Conservation (phyloP, 1,140 invertebrate genomes). For the Anastrepha obliqua region DNA sequence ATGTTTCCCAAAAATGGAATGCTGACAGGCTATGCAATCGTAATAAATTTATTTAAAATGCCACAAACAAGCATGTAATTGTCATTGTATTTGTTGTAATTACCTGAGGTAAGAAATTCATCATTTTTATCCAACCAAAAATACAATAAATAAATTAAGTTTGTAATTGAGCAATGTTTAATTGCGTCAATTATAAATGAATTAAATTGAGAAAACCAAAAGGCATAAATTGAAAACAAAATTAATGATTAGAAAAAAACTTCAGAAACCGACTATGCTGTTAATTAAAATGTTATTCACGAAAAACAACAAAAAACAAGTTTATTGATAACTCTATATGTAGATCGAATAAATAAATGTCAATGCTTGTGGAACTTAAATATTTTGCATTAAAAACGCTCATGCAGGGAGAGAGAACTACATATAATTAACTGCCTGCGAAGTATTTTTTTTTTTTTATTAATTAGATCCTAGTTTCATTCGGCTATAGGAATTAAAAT, state of each 20-base stretch:
- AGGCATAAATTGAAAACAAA: not conserved
- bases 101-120: slow-evolving; percentile 16
- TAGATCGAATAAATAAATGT: too few species aligned
- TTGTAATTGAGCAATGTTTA: slow-evolving; percentile 43
- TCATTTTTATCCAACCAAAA: slow-evolving; percentile 1
- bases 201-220: not conserved
- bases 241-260: not conserved
- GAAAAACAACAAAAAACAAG: not conserved
- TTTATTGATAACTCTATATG: too few species aligned
- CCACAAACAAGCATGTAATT: slow-evolving; percentile 14
- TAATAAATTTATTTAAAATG: slow-evolving; percentile 16
- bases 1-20: not conserved
- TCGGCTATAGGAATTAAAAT: too few species aligned
- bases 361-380: too few species aligned
- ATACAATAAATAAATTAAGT: not conserved
- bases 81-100: slow-evolving; percentile 24
- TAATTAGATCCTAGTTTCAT: too few species aligned
- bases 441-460: too few species aligned
- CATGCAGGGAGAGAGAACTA: too few species aligned
- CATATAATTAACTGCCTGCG: too few species aligned
- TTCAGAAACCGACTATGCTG: not conserved
- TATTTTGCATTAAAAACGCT: too few species aligned
- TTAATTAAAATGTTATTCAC: slow-evolving; percentile 30
- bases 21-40: not conserved
- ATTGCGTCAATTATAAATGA: slow-evolving; percentile 40